Conservation (phyloP, 2,888 invertebrate species). For the Philereme transversata region DNA sequence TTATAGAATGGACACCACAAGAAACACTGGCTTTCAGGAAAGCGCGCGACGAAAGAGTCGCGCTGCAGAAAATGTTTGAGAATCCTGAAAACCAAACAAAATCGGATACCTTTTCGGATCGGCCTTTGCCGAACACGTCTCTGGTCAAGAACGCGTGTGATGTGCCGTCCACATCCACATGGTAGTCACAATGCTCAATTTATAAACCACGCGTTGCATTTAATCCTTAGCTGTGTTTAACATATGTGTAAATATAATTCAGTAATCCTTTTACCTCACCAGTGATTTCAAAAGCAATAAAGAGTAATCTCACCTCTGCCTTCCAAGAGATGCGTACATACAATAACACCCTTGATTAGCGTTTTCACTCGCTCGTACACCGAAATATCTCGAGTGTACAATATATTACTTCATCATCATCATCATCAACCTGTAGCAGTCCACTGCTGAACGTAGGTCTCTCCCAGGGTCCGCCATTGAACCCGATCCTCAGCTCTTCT, state of each 20-base stretch:
- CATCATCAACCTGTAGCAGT: too few relatives aligned
- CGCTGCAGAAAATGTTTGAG: constrained; percentile 51
- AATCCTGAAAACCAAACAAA: constrained; percentile 32
- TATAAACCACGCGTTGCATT: too few relatives aligned
- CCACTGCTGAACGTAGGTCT: too few relatives aligned
- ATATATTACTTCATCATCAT: too few relatives aligned
- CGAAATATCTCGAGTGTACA: too few relatives aligned
- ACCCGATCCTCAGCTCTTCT: too few relatives aligned
- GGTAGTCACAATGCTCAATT: constrained; percentile 43
- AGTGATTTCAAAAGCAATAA: constrained; percentile 13
- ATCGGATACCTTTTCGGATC: constrained; percentile 42
- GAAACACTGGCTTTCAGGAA: constrained; percentile 69
- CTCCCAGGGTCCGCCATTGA: too few relatives aligned
- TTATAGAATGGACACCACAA: constrained; percentile 72
- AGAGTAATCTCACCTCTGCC: not conserved
- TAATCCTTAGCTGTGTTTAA: too few relatives aligned
- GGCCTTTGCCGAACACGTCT: constrained; percentile 51
- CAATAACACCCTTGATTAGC: too few relatives aligned
- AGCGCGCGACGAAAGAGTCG: constrained; percentile 64
- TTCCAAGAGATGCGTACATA: constrained; percentile 1
- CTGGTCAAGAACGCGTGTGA: constrained; percentile 53
- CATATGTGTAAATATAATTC: too few relatives aligned
- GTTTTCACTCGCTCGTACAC: too few relatives aligned
- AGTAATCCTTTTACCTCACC: not conserved
- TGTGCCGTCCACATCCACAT: constrained; percentile 54